Percentiles rank a stretch among this genome's conserved stretches.
Conservation (phyloP, 2,888 invertebrate species). For the Callyntrura sp. region DNA sequence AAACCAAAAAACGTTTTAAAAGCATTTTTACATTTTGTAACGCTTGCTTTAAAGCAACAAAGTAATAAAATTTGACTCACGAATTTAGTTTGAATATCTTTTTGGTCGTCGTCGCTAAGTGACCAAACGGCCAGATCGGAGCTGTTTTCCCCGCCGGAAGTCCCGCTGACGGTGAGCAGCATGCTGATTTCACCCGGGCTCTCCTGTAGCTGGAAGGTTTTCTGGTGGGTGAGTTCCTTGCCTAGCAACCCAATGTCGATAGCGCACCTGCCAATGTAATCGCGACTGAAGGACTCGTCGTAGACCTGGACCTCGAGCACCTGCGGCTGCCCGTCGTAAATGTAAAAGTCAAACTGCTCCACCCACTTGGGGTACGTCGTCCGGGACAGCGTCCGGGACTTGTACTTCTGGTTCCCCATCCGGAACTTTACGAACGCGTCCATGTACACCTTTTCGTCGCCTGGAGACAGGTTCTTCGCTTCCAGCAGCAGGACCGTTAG, state of each 20-base stretch:
- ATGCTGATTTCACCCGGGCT: constrained; percentile 91
- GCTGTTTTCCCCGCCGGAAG: constrained; percentile 96
- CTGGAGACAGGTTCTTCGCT: constrained; percentile 94
- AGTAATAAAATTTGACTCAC: too few relatives aligned
- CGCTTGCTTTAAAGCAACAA: too few relatives aligned
- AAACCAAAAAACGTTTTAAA: not conserved
- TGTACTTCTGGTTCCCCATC: constrained; percentile 98
- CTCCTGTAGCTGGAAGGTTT: constrained; percentile 96
- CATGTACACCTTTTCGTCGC: constrained; percentile 88
- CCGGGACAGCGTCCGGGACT: constrained; percentile 92
- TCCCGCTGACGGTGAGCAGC: constrained; percentile 97
- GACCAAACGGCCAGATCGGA: constrained; percentile 95
- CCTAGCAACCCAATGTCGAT: constrained; percentile 94
- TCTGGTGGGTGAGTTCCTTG: constrained; percentile 95
- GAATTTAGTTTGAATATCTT: constrained; percentile 88
- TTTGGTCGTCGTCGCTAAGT: constrained; percentile 90
- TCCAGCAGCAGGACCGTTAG: constrained; percentile 99
- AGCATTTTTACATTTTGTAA: too few relatives aligned
- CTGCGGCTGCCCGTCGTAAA: constrained; percentile 97
- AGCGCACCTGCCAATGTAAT: constrained; percentile 87
- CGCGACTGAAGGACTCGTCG: constrained; percentile 82
- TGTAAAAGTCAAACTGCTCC: constrained; percentile 98
- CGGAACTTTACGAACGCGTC: constrained; percentile 99
- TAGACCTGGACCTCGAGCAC: constrained; percentile 87
- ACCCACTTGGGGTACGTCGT: constrained; percentile 96